phyloP scores from a whole-genome alignment of 2,797 vertebrate species.

The Arrhamphus sclerolepis region DNA sequence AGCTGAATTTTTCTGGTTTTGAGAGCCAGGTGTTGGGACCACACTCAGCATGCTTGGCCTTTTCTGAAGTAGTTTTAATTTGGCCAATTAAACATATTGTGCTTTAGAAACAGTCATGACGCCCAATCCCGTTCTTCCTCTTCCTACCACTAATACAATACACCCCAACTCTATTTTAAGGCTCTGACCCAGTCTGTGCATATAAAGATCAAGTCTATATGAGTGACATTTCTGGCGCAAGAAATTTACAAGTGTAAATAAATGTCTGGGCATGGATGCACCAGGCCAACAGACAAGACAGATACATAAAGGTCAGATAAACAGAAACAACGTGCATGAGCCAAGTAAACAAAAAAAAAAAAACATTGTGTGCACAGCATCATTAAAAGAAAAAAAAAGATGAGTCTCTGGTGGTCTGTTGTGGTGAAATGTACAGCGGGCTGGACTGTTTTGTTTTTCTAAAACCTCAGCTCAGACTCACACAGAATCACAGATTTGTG shows the following conservation, averaged over 20 bases:
- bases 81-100: slow-evolving; percentile 4
- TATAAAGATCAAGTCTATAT: slow-evolving; percentile 6
- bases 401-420: slow-evolving; percentile 23
- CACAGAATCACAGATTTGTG: slow-evolving; percentile 41
- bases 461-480: slow-evolving; percentile 27
- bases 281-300: slow-evolving; percentile 14
- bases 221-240: slow-evolving; percentile 23
- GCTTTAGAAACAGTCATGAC: slow-evolving; percentile 35
- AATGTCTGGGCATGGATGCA: slow-evolving; percentile 32
- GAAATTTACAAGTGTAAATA: slow-evolving; percentile 40
- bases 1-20: slow-evolving; percentile 26
- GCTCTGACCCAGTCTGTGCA: background rate
- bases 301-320: slow-evolving; percentile 40
- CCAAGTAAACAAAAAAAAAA: background rate
- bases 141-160: slow-evolving; percentile 22
- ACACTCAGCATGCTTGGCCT: slow-evolving; percentile 8
- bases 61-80: slow-evolving; percentile 3
- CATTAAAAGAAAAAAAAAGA: background rate
- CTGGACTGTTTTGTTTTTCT: slow-evolving; percentile 22
- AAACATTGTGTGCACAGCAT: background rate
- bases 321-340: slow-evolving; percentile 4
- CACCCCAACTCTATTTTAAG: slow-evolving; percentile 6
- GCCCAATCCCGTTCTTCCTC: slow-evolving; percentile 5
- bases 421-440: too few species aligned
- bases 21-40: slow-evolving; percentile 33